Base-by-base conservation (phyloP, 2,113 vertebrate genomes). In the Pionites leucogaster region DNA sequence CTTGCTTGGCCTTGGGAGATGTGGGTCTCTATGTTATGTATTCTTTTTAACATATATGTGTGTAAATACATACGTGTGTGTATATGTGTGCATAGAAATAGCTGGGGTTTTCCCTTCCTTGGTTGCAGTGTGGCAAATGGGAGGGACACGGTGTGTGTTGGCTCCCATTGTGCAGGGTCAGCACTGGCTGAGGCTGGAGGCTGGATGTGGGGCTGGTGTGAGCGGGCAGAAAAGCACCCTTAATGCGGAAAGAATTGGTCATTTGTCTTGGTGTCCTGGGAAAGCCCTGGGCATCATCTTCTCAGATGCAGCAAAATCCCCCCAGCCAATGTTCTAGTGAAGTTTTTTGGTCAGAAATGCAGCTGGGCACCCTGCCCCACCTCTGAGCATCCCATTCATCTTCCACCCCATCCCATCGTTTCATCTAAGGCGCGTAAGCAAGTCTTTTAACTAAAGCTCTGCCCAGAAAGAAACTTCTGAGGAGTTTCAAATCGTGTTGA, bases 191-290 rank as follows among this genome's bases (percentile, higher is more conserved):
- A 78, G 60, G 63, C 76, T 68, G 67, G 13, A 74, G 75, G 68
- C 59, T 33, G 82, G 79, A 6, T 49, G 42, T 28, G 75, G 91
- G 59, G 63, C 60, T 65, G 88, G 28, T n/a, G 86, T 3, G 60
- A 28, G 63, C 20, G 0, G 50, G 76, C 42, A 82, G 87, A 35
- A 78, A 64, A 87, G n/a, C 55, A 35, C 17, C 89, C 89, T 87
- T 15, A 59, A 17, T 14, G 46, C 29, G 31, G 74, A 11, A 96
- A 93, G 95, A 95, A 97, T 95, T 47, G 85, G 5, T 89, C 74
- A 27, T 95, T 97, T 97, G 89, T 97, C 87, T 49, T 17, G 78
- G 86, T 6, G n/a, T 23, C 86, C 91, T 95, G 95, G 94, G 95
- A 97, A 95, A 92, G 87, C 81, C 93, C 62, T 60, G 77, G 94